Evolutionary conservation across 2,797 vertebrate genomes (phyloP), one percentile per base, ranked within the genome.

Genomic region (Sphaeramia orbicularis): DNA sequence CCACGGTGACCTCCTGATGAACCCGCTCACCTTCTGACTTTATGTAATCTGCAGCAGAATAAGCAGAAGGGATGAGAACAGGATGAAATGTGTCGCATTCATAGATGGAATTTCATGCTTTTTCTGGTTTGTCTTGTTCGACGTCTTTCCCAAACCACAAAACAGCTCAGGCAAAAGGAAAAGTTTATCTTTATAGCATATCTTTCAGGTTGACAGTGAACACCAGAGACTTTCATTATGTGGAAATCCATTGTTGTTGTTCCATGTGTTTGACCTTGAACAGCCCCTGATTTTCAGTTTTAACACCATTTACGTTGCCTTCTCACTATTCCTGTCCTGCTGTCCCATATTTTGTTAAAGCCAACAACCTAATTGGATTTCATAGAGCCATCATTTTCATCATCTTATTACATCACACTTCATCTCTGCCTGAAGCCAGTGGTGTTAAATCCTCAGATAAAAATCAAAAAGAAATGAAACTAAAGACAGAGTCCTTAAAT

Each of bases 401-500:
- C 60, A 45, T 60, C 40, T 44, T 15, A 52, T 82, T 55, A 37
- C 71, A 64, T 74, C 67, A 66, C 53, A 53, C 19, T 13, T 27
- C 18, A 1, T 5, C 21, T 14, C 36, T 41, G 66, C 52, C 37
- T 60, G 56, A 36, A 63, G 50, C 67, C 60, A 37, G 16, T 37
- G 24, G 21, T 51, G 48, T 44, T 76, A 61, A 83, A 82, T 47
- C 71, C 63, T 61, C 58, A 10, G 37, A 61, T 80, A 73, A 15
- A 67, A 82, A 76, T 78, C 35, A 71, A 76, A 81, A 63, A 61
- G 53, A 74, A 71, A 76, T 80, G 24, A 76, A 78, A 85, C 64
- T 37, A 57, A 83, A 76, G 63, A 61, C 21, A 65, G 69, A 84
- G 86, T 88, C 89, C 90, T 91, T 86, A 86, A 87, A 88, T 89